These are phyloP conservation scores for Liodrosophila aerea DNA, from an alignment of 2,888 invertebrate genomes.

Conservation along the genomic window DNA sequence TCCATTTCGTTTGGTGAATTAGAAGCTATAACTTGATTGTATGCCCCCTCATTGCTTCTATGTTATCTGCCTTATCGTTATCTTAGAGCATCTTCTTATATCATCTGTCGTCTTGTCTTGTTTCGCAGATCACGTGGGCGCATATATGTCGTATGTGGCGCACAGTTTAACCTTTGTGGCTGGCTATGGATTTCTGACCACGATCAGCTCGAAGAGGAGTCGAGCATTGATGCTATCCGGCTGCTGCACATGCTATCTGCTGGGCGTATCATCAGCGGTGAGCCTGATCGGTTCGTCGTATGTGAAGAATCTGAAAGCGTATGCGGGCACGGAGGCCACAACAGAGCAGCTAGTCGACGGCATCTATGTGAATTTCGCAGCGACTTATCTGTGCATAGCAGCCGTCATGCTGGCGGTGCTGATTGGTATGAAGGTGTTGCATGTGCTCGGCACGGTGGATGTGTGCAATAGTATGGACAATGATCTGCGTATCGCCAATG, in stretches of 20 bases:
- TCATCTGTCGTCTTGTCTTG: background rate
- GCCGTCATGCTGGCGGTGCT: slow-evolving; percentile 59
- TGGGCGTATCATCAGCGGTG: slow-evolving; percentile 76
- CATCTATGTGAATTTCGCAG: slow-evolving; percentile 78
- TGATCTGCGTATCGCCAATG: slow-evolving; percentile 77
- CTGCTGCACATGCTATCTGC: slow-evolving; percentile 74
- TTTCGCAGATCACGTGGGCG: slow-evolving; percentile 73
- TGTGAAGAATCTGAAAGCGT: slow-evolving; percentile 47
- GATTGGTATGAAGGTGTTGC: slow-evolving; percentile 70
- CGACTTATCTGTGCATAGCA: slow-evolving; percentile 70
- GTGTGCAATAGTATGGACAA: slow-evolving; percentile 77
- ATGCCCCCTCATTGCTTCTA: too few relatives aligned
- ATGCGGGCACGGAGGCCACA: slow-evolving; percentile 39
- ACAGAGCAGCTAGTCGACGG: slow-evolving; percentile 60
- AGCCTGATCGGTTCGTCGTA: slow-evolving; percentile 72
- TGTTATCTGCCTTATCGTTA: background rate
- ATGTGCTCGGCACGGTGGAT: slow-evolving; percentile 75
- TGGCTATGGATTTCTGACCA: slow-evolving; percentile 74
- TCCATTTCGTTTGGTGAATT: too few relatives aligned
- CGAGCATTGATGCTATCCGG: slow-evolving; percentile 72
- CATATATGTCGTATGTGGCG: slow-evolving; percentile 78
- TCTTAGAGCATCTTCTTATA: background rate
- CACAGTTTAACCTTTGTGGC: slow-evolving; percentile 78
- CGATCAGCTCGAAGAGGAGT: slow-evolving; percentile 70
- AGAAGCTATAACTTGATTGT: too few relatives aligned